Evolutionary conservation across 2,888 invertebrate genomes (phyloP).

Genomic region (Enchytraeus crypticus): DNA sequence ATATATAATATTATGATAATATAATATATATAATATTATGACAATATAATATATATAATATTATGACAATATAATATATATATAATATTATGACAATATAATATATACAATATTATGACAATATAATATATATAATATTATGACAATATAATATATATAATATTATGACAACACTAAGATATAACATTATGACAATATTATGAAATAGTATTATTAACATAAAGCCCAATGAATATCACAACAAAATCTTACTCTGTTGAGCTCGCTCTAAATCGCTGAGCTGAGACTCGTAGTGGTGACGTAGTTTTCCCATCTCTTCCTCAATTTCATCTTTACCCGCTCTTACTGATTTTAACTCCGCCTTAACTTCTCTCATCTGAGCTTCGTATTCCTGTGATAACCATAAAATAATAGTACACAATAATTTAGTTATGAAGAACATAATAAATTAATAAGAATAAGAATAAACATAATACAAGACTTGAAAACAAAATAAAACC

Average conservation of each 20-base stretch:
- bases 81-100: no score
- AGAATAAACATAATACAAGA: neutral
- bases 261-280: slow-evolving; percentile 5
- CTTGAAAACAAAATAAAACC: neutral
- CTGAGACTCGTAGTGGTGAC: slow-evolving; percentile 48
- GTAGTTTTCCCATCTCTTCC: slow-evolving; percentile 55
- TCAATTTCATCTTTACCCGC: slow-evolving; percentile 50
- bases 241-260: neutral
- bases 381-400: slow-evolving; percentile 52
- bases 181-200: no score
- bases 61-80: no score
- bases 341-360: slow-evolving; percentile 47
- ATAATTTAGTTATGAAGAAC: neutral
- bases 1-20: no score
- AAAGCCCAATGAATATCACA: no score
- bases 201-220: no score
- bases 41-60: no score
- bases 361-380: slow-evolving; percentile 55
- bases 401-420: slow-evolving; percentile 2
- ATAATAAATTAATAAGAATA: neutral
- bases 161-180: no score
- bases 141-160: no score
- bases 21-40: no score
- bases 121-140: no score
- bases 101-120: no score